A percentile compares a stretch with the other conserved stretches of the same genome.
Conservation (phyloP, 2,888 invertebrate genomes). For the Eristalinus aeneus region DNA sequence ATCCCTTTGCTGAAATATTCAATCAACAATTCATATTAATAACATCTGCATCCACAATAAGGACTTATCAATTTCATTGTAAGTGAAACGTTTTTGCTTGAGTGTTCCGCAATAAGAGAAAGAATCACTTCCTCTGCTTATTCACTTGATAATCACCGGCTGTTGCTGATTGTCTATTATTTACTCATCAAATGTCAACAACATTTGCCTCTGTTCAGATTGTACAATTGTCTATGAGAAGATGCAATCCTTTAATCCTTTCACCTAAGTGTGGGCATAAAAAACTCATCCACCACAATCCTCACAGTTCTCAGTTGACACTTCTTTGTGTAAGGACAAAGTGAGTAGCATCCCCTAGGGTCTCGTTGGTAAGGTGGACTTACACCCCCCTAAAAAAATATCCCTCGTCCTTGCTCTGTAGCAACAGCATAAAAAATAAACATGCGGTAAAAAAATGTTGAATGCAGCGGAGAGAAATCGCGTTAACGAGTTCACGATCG, state of each 20-base stretch:
- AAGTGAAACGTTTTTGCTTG: too few relatives aligned
- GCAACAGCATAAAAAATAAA: conserved; percentile 26
- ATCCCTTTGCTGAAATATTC: too few relatives aligned
- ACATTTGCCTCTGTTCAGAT: conserved; percentile 41
- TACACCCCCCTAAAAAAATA: conserved; percentile 10
- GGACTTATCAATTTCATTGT: too few relatives aligned
- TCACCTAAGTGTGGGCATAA: conserved; percentile 9
- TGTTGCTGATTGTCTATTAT: conserved; percentile 29
- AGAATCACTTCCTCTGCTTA: background rate
- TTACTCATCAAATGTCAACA: conserved; percentile 57
- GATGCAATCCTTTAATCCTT: conserved; percentile 13
- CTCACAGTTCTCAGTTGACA: conserved; percentile 20
- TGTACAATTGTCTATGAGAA: conserved; percentile 39
- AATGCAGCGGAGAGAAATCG: conserved; percentile 74
- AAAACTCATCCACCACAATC: conserved; percentile 13
- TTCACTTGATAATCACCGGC: conserved; percentile 1
- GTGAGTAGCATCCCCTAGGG: conserved; percentile 31
- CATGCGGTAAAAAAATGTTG: conserved; percentile 72
- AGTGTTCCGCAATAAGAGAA: background rate
- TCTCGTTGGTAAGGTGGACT: background rate
- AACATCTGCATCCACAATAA: too few relatives aligned
- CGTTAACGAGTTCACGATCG: conserved; percentile 77
- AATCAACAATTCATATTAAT: too few relatives aligned
- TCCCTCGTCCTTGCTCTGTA: background rate
- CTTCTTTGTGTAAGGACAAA: conserved; percentile 11